A percentile compares a stretch with the other conserved stretches of the same genome.
Evolutionary conservation across 2,888 invertebrate species (phyloP).

Genomic region (Autographa gamma): DNA sequence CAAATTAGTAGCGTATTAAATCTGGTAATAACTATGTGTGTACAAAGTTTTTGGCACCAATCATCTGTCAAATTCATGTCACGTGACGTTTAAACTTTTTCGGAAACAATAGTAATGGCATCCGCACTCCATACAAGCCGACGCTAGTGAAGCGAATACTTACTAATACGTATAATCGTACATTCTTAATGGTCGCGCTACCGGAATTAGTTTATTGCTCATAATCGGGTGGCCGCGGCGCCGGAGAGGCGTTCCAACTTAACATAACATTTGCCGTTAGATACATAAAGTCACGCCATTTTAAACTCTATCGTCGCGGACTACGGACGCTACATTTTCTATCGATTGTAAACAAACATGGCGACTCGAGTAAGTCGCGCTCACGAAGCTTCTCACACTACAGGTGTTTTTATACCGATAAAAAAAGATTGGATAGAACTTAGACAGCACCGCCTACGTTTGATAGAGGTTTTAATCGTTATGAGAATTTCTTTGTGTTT

Average conservation of each 20-base stretch:
- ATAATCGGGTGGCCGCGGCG: slow-evolving; percentile 83
- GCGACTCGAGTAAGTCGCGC: slow-evolving; percentile 60
- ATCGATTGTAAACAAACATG: slow-evolving; percentile 47
- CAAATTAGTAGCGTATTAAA: too few species aligned
- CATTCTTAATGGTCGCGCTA: slow-evolving; percentile 81
- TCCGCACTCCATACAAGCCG: slow-evolving; percentile 49
- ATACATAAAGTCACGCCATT: slow-evolving; percentile 30
- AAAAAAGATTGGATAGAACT: slow-evolving; percentile 70
- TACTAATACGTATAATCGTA: slow-evolving; percentile 77
- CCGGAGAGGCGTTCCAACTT: slow-evolving; percentile 81
- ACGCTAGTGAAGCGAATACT: slow-evolving; percentile 59
- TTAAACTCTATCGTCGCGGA: slow-evolving; percentile 55
- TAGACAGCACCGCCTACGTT: slow-evolving; percentile 75
- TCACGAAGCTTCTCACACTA: slow-evolving; percentile 80
- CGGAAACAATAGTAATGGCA: slow-evolving; percentile 55
- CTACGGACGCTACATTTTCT: slow-evolving; percentile 28
- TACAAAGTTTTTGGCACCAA: slow-evolving; percentile 46
- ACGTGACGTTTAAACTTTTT: slow-evolving; percentile 46
- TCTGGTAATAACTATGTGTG: neutral
- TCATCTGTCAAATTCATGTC: slow-evolving; percentile 45
- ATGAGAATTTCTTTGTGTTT: slow-evolving; percentile 54
- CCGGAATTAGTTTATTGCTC: slow-evolving; percentile 87
- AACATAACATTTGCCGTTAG: slow-evolving; percentile 58
- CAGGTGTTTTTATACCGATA: slow-evolving; percentile 79
- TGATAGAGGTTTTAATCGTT: slow-evolving; percentile 75